A percentile compares a stretch with the other conserved stretches of the same genome.
Conservation (phyloP, 1,140 invertebrate species). For the Procambarus virginalis region DNA sequence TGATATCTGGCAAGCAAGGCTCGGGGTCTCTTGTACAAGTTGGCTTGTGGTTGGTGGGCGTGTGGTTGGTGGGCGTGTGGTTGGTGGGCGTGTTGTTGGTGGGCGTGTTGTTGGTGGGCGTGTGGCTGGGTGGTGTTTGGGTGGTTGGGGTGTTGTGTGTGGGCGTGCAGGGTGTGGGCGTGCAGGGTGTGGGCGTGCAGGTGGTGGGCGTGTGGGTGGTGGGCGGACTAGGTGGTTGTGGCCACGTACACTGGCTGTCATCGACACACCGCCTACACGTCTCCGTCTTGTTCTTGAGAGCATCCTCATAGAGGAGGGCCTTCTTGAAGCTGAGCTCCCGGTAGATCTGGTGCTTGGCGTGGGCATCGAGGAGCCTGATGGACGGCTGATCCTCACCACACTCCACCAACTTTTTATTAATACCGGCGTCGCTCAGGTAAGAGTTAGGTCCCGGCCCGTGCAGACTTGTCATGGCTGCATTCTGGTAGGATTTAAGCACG, state of each 20-base stretch:
- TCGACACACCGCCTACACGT: constrained; percentile 14
- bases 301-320: constrained; percentile 56
- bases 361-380: constrained; percentile 45
- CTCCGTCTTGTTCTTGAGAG: constrained; percentile 20
- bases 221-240: constrained; percentile 25
- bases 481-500: constrained; percentile 94
- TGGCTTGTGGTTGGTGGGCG: too few relatives aligned
- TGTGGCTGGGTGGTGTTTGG: constrained; percentile 20
- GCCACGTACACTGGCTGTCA: constrained; percentile 30
- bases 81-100: not conserved
- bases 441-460: constrained; percentile 84
- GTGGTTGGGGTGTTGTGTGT: not conserved
- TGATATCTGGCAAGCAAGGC: too few relatives aligned
- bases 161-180: not conserved
- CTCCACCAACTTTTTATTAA: constrained; percentile 66
- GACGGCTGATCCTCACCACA: constrained; percentile 50
- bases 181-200: not conserved
- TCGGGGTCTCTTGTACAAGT: too few relatives aligned
- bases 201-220: constrained; percentile 36
- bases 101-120: too few relatives aligned
- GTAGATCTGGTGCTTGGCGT: constrained; percentile 41
- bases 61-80: not conserved
- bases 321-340: constrained; percentile 53
- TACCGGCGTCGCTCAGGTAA: constrained; percentile 70
- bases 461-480: constrained; percentile 90